Evolutionary conservation across 1,140 invertebrate species (phyloP).

Genomic region (Pogonomyrmex californicus): DNA sequence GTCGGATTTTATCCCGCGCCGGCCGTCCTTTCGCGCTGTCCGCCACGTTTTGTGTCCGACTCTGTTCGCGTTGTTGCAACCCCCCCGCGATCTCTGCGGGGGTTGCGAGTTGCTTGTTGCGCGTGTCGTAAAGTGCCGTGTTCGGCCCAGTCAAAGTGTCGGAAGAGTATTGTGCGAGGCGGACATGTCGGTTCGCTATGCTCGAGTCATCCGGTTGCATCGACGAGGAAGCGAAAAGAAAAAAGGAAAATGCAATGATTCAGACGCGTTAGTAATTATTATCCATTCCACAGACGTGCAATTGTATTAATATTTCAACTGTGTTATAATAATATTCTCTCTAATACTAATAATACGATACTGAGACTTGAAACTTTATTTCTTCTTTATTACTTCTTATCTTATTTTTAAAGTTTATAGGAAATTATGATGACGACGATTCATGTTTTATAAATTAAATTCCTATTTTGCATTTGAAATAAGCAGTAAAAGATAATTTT

Average conservation of each 20-base stretch:
- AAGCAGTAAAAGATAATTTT: too few relatives aligned
- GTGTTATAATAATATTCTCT: not conserved
- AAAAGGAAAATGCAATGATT: not conserved
- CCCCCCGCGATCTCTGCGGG: conserved; percentile 33
- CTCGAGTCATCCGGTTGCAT: conserved; percentile 9
- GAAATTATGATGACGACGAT: too few relatives aligned
- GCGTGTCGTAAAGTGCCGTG: conserved; percentile 43
- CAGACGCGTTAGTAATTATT: not conserved
- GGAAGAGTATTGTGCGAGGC: conserved; percentile 28
- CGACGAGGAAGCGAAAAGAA: not conserved
- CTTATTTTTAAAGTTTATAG: too few relatives aligned
- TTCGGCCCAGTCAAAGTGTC: conserved; percentile 37
- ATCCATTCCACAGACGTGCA: not conserved
- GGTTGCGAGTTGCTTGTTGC: conserved; percentile 34
- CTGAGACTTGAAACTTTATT: too few relatives aligned
- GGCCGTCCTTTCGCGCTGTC: conserved; percentile 48
- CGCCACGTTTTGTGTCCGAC: conserved; percentile 45
- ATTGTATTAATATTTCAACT: not conserved
- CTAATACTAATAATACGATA: not conserved
- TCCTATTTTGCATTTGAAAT: too few relatives aligned
- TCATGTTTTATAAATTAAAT: too few relatives aligned
- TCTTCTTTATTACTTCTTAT: too few relatives aligned
- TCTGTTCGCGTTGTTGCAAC: conserved; percentile 20
- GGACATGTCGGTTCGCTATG: conserved; percentile 7
- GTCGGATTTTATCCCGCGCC: conserved; percentile 50